These are phyloP conservation scores for Drosophila sucinea DNA, from an alignment of 1,140 invertebrate species.

Conservation along the genomic window DNA sequence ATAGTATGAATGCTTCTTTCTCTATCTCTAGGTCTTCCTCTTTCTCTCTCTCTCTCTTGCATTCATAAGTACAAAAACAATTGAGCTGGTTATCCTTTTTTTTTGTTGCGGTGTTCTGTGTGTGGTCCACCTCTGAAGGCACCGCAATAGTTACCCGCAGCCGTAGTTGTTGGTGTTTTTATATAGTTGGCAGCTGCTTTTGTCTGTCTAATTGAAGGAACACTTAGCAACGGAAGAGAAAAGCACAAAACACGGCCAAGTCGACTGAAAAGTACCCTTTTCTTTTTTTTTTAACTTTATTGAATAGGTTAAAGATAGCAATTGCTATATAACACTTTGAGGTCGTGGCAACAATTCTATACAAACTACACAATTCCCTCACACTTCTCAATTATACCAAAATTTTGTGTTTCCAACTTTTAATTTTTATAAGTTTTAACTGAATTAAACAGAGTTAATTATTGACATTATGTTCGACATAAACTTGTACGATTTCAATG, in stretches of 20 bases:
- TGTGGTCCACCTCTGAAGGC: slow-evolving; percentile 36
- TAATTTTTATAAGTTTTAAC: too few relatives aligned
- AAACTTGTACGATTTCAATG: neutral
- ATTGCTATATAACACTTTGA: too few relatives aligned
- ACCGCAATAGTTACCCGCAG: slow-evolving; percentile 44
- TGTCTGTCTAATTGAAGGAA: slow-evolving; percentile 63
- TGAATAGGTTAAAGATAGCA: too few relatives aligned
- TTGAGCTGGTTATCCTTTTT: slow-evolving; percentile 28
- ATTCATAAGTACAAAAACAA: slow-evolving; percentile 42
- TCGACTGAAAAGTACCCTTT: neutral
- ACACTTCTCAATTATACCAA: too few relatives aligned
- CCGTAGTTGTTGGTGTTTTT: slow-evolving; percentile 12
- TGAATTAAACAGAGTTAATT: too few relatives aligned
- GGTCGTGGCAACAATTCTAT: too few relatives aligned
- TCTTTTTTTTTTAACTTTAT: too few relatives aligned
- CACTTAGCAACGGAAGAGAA: slow-evolving; percentile 42
- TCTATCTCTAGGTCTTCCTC: neutral
- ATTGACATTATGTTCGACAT: too few relatives aligned
- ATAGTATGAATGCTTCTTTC: slow-evolving; percentile 50
- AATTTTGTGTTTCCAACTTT: too few relatives aligned
- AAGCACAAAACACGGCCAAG: neutral
- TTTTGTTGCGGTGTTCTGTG: slow-evolving; percentile 7
- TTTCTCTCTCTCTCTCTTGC: neutral
- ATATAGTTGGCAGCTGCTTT: slow-evolving; percentile 15
- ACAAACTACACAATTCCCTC: too few relatives aligned